Conservation (phyloP, 2,888 invertebrate species). For the Zeuzera pyrina region DNA sequence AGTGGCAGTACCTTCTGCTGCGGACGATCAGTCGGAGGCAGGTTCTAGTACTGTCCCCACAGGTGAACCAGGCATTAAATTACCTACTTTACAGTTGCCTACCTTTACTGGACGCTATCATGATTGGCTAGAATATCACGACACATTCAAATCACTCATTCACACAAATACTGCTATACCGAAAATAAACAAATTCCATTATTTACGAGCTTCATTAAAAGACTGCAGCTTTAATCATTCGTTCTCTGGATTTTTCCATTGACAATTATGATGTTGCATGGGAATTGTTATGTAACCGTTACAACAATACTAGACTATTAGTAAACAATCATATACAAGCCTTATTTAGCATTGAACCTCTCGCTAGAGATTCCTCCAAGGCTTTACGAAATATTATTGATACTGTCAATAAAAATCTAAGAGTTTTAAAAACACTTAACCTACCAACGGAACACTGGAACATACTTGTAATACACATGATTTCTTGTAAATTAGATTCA, state of each 20-base stretch:
- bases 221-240: not conserved
- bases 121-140: slow-evolving; percentile 8
- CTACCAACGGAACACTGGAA: not conserved
- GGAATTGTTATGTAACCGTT: not conserved
- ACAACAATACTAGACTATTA: slow-evolving; percentile 1
- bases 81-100: slow-evolving; percentile 7
- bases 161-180: not conserved
- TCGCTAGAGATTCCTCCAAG: not conserved
- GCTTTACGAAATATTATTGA: not conserved
- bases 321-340: not conserved
- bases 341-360: not conserved
- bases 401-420: no score
- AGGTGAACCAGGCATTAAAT: no score
- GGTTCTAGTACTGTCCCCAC: no score
- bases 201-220: no score
- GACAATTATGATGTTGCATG: not conserved
- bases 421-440: no score
- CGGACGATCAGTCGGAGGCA: no score
- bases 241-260: not conserved
- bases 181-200: not conserved
- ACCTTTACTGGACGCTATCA: slow-evolving; percentile 8
- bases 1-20: no score
- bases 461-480: not conserved
- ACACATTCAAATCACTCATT: slow-evolving; percentile 7
- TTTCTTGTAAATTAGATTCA: not conserved